phyloP scores from a whole-genome alignment of 1,140 invertebrate species.

The Atopsyche davidsoni region DNA sequence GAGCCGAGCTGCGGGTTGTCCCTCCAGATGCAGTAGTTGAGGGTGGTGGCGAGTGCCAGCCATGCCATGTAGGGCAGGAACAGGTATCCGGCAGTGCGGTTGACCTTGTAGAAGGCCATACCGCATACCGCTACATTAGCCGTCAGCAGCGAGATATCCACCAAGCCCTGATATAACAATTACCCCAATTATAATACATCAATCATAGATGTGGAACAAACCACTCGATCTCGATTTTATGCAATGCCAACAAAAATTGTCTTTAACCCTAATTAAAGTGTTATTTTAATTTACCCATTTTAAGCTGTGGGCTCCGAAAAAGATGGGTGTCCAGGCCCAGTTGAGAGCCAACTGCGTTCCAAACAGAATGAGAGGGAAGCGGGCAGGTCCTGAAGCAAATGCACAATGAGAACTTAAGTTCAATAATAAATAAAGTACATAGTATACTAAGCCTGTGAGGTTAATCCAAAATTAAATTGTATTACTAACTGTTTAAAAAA shows the following conservation, averaged over 20 bases:
- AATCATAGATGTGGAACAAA: no score
- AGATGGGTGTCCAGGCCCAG: slow-evolving; percentile 67
- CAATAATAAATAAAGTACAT: neutral
- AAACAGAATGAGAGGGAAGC: slow-evolving; percentile 54
- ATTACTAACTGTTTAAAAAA: neutral
- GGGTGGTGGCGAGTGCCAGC: slow-evolving; percentile 61
- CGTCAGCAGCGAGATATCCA: slow-evolving; percentile 61
- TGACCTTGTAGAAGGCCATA: slow-evolving; percentile 60
- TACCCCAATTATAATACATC: no score
- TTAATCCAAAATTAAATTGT: neutral
- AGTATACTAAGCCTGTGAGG: neutral
- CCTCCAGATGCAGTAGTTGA: slow-evolving; percentile 64
- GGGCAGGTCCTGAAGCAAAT: slow-evolving; percentile 36
- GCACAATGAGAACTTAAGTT: neutral
- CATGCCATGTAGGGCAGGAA: slow-evolving; percentile 76
- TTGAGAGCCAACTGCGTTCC: slow-evolving; percentile 59
- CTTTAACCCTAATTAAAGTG: no score
- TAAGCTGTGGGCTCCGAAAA: slow-evolving; percentile 56
- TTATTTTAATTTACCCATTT: slow-evolving; percentile 47
- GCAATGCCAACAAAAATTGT: no score
- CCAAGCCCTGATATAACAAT: slow-evolving; percentile 58
- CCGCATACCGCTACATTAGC: slow-evolving; percentile 58
- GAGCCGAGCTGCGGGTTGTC: slow-evolving; percentile 47
- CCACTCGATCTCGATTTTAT: no score
- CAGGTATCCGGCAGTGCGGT: slow-evolving; percentile 61